Percentiles rank a stretch among this genome's conserved stretches.
phyloP scores from a whole-genome alignment of 2,113 vertebrate genomes.

The Chloropsis cyanopogon region DNA sequence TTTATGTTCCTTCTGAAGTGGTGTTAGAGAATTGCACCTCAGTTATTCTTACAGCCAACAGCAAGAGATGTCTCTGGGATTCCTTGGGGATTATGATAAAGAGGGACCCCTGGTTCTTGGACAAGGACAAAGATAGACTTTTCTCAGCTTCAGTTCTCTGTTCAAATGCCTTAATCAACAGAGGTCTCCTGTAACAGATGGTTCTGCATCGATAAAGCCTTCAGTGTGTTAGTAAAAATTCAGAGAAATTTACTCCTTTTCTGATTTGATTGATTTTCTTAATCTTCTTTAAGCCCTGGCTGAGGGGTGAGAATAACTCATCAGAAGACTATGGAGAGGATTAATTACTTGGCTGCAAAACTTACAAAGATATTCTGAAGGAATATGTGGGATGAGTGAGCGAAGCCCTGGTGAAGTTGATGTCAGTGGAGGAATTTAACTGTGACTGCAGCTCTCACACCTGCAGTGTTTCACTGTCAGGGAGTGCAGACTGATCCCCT shows the following conservation, averaged over 20 bases:
- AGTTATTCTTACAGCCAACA: neutral
- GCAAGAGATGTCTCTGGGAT: neutral
- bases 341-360: slow-evolving; percentile 8
- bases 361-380: neutral
- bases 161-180: neutral
- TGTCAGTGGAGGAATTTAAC: neutral
- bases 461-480: neutral
- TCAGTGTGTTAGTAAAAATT: neutral
- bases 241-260: neutral
- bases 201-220: neutral
- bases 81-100: neutral
- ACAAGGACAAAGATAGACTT: neutral
- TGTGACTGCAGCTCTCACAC: neutral
- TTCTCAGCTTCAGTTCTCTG: neutral
- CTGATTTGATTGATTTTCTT: slow-evolving; percentile 30
- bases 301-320: neutral
- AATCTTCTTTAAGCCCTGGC: neutral
- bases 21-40: neutral
- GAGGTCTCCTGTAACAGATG: neutral
- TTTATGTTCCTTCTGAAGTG: neutral
- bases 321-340: neutral
- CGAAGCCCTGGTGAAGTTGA: neutral
- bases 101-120: neutral
- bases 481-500: neutral
- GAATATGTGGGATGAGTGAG: neutral